Evolutionary conservation across 2,797 vertebrate genomes (phyloP), one percentile per base, ranked within the genome.

Genomic region (Kryptolebias ocellatus): DNA sequence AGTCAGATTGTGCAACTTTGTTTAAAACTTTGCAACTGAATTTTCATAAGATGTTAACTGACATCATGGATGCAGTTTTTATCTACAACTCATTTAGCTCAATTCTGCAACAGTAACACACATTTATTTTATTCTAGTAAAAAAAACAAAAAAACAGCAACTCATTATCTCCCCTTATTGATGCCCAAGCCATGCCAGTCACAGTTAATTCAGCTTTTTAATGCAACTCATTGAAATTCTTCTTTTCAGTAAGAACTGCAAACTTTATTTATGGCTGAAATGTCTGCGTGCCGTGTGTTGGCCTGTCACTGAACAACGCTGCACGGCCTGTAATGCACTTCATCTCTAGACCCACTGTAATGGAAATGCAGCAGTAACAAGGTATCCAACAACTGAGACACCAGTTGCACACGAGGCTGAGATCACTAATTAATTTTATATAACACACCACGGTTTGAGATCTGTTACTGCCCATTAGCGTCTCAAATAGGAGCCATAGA

Each of bases 401-500:
- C 83, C 76, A 83, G 87, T 87, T 59, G 70, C 76, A 56, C 74
- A 74, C 27, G 47, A 82, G 72, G 68, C 73, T 20, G 59, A n/a
- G 74, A 90, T 92, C 86, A 71, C 89, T 90, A 84, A 88, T 90
- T 89, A 76, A 92, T 92, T 91, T 86, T 81, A 87, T 88, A 83
- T 78, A 80, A 86, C 84, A 80, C 58, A 75, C 74, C 70, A 59
- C 81, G 74, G 72, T 78, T 84, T 86, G 79, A 82, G 63, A 86
- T 81, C 80, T 68, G 78, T 87, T 88, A 88, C 82, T 83, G 76
- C 75, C 83, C 70, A 91, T 90, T 90, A 90, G 79, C 56, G 66
- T 79, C 78, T 78, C 76, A 80, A 86, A 80, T 78, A 63, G 79
- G 18, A 83, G 53, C 77, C 81, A 80, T 71, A 61, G 73, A 83